These are phyloP conservation scores for Sebastes diaconus DNA, from an alignment of 2,797 vertebrate species.

Conservation along the genomic window DNA sequence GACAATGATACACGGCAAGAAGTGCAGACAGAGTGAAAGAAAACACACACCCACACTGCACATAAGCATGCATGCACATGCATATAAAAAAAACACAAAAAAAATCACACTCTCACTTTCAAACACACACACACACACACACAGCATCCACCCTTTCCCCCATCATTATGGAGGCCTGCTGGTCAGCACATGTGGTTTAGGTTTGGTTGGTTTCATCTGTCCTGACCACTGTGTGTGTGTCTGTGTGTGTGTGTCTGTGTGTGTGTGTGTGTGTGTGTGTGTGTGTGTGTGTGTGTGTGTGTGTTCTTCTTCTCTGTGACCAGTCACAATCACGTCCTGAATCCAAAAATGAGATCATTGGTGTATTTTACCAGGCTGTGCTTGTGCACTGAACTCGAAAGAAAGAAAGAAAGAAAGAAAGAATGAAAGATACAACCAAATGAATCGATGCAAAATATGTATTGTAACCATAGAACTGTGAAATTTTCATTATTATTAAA, in stretches of 20 bases:
- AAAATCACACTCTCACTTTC: slow-evolving; percentile 5
- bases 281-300: slow-evolving; percentile 21
- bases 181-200: slow-evolving; percentile 61
- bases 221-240: slow-evolving; percentile 26
- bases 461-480: not conserved
- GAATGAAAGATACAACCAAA: not conserved
- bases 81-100: slow-evolving; percentile 5
- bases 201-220: slow-evolving; percentile 36
- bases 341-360: slow-evolving; percentile 51
- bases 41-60: slow-evolving; percentile 44
- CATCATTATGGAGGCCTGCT: slow-evolving; percentile 60
- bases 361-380: slow-evolving; percentile 17
- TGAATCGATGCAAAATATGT: not conserved
- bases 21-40: slow-evolving; percentile 16
- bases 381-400: not conserved
- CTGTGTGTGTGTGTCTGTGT: slow-evolving; percentile 16
- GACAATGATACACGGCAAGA: slow-evolving; percentile 15
- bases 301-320: not conserved
- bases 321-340: slow-evolving; percentile 5
- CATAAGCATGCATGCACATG: slow-evolving; percentile 58
- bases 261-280: slow-evolving; percentile 5
- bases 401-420: not conserved
- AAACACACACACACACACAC: not conserved
- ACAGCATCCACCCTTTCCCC: slow-evolving; percentile 1
- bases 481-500: not conserved